These are phyloP conservation scores for Ypsolopha sequella DNA, from an alignment of 2,888 invertebrate genomes.

Conservation along the genomic window DNA sequence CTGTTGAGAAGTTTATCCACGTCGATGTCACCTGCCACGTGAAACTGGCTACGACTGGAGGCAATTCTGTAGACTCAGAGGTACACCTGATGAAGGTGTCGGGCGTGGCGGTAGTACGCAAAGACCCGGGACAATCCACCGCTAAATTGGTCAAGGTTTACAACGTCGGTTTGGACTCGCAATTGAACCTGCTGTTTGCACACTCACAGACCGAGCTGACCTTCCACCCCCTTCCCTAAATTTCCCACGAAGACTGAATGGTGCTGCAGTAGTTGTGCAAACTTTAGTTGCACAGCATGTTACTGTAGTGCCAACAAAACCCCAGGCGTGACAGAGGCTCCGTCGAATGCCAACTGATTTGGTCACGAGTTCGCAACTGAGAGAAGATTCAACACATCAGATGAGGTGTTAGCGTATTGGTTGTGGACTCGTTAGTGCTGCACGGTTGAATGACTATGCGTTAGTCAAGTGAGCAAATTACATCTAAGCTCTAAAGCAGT, in stretches of 20 bases:
- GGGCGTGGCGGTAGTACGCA: conserved; percentile 74
- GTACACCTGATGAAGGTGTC: conserved; percentile 77
- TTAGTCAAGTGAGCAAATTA: conserved; percentile 13
- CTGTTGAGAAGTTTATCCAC: conserved; percentile 75
- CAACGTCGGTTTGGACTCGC: conserved; percentile 78
- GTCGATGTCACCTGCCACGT: conserved; percentile 78
- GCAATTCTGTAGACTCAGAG: conserved; percentile 67
- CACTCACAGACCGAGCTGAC: conserved; percentile 75
- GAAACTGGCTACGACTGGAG: conserved; percentile 70
- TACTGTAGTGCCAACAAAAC: conserved; percentile 42
- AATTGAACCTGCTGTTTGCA: conserved; percentile 75
- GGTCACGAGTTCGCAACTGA: conserved; percentile 49
- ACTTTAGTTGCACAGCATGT: conserved; percentile 16
- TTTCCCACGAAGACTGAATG: conserved; percentile 30
- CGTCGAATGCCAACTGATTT: conserved; percentile 53
- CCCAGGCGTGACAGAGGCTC: conserved; percentile 56
- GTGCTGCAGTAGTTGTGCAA: conserved; percentile 35
- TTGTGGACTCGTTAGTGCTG: conserved; percentile 30
- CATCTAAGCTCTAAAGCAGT: conserved; percentile 13
- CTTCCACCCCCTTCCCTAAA: conserved; percentile 71
- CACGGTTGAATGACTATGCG: conserved; percentile 10
- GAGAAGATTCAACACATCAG: conserved; percentile 14
- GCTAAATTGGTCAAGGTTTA: conserved; percentile 73
- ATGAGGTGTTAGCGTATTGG: conserved; percentile 19
- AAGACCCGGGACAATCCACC: conserved; percentile 65